A percentile compares a stretch with the other conserved stretches of the same genome.
Evolutionary conservation across 2,113 vertebrate genomes (phyloP).

Genomic region (Taurulus bubalis): DNA sequence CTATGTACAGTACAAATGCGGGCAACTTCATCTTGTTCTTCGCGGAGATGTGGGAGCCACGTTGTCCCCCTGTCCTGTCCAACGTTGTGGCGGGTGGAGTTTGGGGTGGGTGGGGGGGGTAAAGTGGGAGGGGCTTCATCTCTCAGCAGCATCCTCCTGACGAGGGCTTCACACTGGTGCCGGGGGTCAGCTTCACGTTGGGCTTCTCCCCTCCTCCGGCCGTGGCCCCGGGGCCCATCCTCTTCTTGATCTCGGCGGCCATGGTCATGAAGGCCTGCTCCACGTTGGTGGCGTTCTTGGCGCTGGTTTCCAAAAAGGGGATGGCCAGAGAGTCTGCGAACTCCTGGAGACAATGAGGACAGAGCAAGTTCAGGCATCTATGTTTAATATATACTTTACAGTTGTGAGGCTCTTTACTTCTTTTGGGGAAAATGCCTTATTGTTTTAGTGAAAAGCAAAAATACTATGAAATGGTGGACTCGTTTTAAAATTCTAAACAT

Average conservation of each 20-base stretch:
- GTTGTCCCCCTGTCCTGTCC: constrained; percentile 85
- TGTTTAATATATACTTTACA: too few species aligned
- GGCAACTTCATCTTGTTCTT: constrained; percentile 86
- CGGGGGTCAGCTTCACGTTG: constrained; percentile 95
- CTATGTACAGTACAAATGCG: constrained; percentile 95
- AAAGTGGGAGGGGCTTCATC: constrained; percentile 23
- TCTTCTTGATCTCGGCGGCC: constrained; percentile 99
- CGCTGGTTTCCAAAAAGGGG: constrained; percentile 99
- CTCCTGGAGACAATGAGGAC: constrained; percentile 84
- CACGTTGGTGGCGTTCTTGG: constrained; percentile 99
- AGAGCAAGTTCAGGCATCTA: background rate
- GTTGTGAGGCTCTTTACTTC: background rate
- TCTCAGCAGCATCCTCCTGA: constrained; percentile 94
- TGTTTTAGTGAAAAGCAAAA: background rate
- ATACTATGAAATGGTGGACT: background rate
- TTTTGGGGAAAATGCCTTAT: background rate
- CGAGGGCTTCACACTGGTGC: constrained; percentile 96
- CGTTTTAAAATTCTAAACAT: background rate
- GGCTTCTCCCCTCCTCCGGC: constrained; percentile 94
- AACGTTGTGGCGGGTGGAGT: constrained; percentile 80
- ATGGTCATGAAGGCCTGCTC: constrained; percentile 99
- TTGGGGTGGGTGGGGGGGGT: background rate
- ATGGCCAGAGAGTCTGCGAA: constrained; percentile 99
- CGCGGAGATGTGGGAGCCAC: constrained; percentile 67
- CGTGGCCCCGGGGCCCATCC: constrained; percentile 98